Base-by-base conservation (phyloP, 2,797 vertebrate species). In the Xenopus petersii region DNA sequence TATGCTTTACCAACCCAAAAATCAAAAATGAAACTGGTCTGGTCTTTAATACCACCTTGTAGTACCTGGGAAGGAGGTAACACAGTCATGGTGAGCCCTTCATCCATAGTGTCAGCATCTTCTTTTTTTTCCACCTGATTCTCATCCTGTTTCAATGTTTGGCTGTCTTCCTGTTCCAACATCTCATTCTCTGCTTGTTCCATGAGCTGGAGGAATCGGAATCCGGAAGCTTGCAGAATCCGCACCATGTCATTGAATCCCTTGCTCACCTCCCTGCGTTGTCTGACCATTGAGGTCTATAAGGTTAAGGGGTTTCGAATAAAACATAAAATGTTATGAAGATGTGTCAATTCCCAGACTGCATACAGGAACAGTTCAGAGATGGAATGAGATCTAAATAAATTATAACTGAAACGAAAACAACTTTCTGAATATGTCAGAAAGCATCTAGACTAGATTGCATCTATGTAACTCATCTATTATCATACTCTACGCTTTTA, bases 191-290 rank as follows among this genome's bases (percentile, higher is more conserved):
- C 66, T 12, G 66, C 67, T 36, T 79, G 71, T 12, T 79, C 76
- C 71, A 79, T 42, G 24, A 79, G 47, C n/a, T 79, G 71, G 16
- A 79, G 61, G 3, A 79, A 15, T 26, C 76, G 71, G 33, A 74
- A 74, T 3, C 76, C 71, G 13, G 76, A 79, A 33, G 76, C 42
- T 64, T 74, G 71, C 30, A 79, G 54, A 10, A 73, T 65, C 11
- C 61, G 47, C 16, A 70, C 71, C 61, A 79, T 79, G 71, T 79
- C 76, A 10, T 51, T 56, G 51, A 79, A 73, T 10, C 24, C 66
- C 33, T 74, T 71, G 26, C 49, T 73, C 49, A 79, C 60, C 16
- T 69, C 51, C 21, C 66, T 64, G 12, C 58, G 69, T 33, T 71
- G 64, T 42, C 46, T 74, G 7, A 17, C 12, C 10, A 15, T 15